Evolutionary conservation across 2,888 invertebrate genomes (phyloP).

Genomic region (Chirona hameri): DNA sequence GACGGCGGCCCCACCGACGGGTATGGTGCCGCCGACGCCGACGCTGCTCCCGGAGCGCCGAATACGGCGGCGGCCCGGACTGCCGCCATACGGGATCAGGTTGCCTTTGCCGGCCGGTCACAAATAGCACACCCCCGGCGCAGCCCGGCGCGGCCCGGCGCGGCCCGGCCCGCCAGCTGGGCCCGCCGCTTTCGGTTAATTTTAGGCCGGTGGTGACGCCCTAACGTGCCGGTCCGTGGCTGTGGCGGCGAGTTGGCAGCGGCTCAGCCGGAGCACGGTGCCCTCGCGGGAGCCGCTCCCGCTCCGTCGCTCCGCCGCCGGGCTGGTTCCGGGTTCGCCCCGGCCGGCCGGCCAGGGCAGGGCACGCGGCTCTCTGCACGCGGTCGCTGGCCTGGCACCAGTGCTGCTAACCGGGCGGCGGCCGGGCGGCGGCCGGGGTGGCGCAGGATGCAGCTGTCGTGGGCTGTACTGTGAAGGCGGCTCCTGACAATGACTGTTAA

Average conservation of each 20-base stretch:
- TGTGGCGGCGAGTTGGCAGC: neutral
- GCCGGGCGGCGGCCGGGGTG: too few relatives aligned
- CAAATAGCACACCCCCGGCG: neutral
- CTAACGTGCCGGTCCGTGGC: neutral
- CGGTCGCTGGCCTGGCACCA: too few relatives aligned
- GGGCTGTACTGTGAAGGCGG: neutral
- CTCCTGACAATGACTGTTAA: neutral
- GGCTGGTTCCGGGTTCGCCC: too few relatives aligned
- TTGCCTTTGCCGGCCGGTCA: constrained; percentile 4
- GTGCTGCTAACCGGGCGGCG: too few relatives aligned
- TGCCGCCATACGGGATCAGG: neutral
- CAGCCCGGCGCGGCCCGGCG: neutral
- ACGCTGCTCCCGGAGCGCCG: neutral
- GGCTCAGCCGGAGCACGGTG: neutral
- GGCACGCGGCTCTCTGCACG: too few relatives aligned
- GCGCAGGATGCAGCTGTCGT: neutral
- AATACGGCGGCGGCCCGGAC: neutral
- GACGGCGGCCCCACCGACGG: neutral
- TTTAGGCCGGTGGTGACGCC: neutral
- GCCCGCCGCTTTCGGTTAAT: constrained; percentile 2
- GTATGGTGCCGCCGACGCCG: neutral
- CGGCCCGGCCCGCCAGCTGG: neutral
- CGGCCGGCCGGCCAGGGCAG: too few relatives aligned
- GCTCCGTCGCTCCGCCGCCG: too few relatives aligned
- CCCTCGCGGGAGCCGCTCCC: neutral